Percentiles rank a stretch among this genome's conserved stretches.
These are phyloP conservation scores for Alces alces DNA, from an alignment of 2,113 vertebrate species.

Conservation along the genomic window DNA sequence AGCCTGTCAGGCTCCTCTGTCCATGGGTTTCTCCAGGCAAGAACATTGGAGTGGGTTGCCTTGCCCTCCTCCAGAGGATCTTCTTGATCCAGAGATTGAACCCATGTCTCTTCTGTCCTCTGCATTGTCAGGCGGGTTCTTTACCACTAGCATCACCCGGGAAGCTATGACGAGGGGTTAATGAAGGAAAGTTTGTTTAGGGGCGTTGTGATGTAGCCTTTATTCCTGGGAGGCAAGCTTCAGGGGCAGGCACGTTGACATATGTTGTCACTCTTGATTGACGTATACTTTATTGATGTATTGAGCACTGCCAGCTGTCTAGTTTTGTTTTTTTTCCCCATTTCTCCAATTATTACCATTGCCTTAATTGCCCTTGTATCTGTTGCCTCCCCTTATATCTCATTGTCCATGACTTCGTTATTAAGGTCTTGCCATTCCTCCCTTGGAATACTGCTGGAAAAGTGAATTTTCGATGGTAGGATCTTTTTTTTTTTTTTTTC, in stretches of 20 bases:
- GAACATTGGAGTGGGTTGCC: background rate
- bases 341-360: background rate
- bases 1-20: background rate
- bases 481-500: background rate
- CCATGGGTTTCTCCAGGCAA: background rate
- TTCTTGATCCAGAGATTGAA: background rate
- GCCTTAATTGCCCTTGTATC: background rate
- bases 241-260: background rate
- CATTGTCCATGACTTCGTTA: background rate
- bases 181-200: background rate
- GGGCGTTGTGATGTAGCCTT: background rate
- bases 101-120: background rate
- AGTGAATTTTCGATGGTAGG: background rate
- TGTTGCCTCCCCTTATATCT: background rate
- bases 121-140: background rate
- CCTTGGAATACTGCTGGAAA: background rate
- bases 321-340: background rate
- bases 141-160: background rate
- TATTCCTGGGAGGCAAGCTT: background rate
- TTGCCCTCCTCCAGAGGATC: background rate
- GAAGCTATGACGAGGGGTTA: background rate
- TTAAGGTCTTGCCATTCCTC: background rate
- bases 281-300: background rate
- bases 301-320: background rate
- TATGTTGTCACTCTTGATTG: background rate